Base-by-base conservation (phyloP, 2,113 vertebrate genomes). In the Calidris pygmaea region DNA sequence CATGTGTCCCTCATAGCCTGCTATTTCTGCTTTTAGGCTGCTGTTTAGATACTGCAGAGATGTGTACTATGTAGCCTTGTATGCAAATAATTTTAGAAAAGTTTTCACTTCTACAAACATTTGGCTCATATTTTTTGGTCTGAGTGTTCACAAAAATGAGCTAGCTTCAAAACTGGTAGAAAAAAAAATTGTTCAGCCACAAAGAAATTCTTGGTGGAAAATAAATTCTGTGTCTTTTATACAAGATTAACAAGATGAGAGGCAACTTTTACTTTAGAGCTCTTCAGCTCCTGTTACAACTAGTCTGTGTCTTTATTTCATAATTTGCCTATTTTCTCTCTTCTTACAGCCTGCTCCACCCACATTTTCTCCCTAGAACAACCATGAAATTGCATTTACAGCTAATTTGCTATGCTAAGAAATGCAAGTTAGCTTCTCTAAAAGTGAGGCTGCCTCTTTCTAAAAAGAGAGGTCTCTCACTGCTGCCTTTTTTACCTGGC, bases 311-410 rank as follows among this genome's bases (percentile, higher is more conserved):
- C 68, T 94, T 90, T 90, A 83, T 90, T 96, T 92, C 75, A 90
- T 68, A 86, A 67, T 90, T 95, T 93, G n/a, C 26, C 34, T 90
- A 29, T 92, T 93, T 96, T 93, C 3, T 94, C n/a, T 82, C 56
- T 82, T 90, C 72, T 92, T 86, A 63, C 65, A 84, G 35, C n/a
- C 56, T 84, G n/a, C 59, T 90, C 92, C 90, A 75, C 88, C 90
- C 71, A 91, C 41, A 93, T 93, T 94, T 93, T 96, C 70, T 93
- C 35, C 58, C 29, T 83, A 32, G 37, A 93, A 94, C 71, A 94
- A 80, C 87, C 67, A 4, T 96, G 90, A 96, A 94, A 93, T 95
- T 96, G 60, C 83, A 88, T 92, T 95, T 96, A 67, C 83, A 88
- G 63, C 34, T 93, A 81, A 86, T 95, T 94, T 88, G 65, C 68